Conservation (phyloP, 2,888 invertebrate species). For the Pollenia angustigena region DNA sequence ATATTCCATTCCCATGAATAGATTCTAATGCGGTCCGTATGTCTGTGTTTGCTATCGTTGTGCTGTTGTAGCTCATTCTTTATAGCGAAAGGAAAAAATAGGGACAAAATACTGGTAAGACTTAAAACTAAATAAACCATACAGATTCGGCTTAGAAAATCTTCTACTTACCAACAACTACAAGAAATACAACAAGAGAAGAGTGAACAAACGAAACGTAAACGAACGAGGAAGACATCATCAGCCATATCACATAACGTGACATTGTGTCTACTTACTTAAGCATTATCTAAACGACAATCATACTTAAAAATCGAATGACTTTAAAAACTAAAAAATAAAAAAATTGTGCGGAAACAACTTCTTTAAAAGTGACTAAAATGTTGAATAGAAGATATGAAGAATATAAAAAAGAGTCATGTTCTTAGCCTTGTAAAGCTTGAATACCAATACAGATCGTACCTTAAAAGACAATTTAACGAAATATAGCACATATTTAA, state of each 20-base stretch:
- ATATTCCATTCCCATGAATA: conserved; percentile 12
- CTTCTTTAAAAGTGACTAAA: too few relatives aligned
- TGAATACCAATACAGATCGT: too few relatives aligned
- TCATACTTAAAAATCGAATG: conserved; percentile 64
- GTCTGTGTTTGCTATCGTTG: conserved; percentile 1
- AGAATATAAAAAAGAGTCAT: neutral
- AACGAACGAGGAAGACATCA: conserved; percentile 62
- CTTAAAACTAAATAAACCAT: conserved; percentile 69
- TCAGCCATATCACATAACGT: conserved; percentile 64
- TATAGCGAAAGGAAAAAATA: conserved; percentile 6
- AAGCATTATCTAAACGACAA: conserved; percentile 69
- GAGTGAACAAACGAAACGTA: conserved; percentile 15
- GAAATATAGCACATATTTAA: too few relatives aligned
- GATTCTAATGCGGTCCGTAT: conserved; percentile 4
- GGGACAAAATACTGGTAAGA: conserved; percentile 46
- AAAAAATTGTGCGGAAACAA: neutral
- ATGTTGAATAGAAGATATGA: too few relatives aligned
- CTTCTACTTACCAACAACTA: neutral
- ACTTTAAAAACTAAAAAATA: conserved; percentile 21
- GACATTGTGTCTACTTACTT: conserved; percentile 69
- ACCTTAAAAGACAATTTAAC: too few relatives aligned
- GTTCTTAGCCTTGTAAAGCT: conserved; percentile 17
- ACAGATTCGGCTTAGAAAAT: conserved; percentile 59
- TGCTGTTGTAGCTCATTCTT: conserved; percentile 23
- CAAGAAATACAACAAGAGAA: neutral